Evolutionary conservation across 2,888 invertebrate genomes (phyloP), one percentile per base, ranked within the genome.

Genomic region (Seira ritae): DNA sequence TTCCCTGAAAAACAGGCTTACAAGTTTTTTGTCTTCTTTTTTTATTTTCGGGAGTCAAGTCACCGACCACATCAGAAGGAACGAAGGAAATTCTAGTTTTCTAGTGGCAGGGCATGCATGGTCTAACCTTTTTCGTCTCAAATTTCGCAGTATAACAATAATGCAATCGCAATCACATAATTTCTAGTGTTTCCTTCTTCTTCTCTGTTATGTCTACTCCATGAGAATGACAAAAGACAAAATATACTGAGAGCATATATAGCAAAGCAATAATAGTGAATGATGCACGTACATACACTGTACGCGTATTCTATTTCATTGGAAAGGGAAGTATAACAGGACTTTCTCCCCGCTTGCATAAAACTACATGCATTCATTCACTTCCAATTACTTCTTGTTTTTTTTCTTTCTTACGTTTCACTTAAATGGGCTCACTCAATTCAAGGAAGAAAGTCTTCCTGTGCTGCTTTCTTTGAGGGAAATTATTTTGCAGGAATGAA

Each of bases 1-100:
- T 72, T 46, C 46, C 19, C 42, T 67, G 23, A 31, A 69, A 69
- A 31, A 31, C 55, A 8, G 55, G 55, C 55, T 55, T 55, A 55
- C 55, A 55, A 55, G 42, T 55, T 55, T 55, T 17, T 31, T n/a
- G 55, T 55, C 55, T 31, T 31, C 31, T 8, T 31, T 31, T 31
- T 31, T 31, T 31, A 31, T 31, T 31, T 31, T 8, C 31, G 31
- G 31, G 3, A 31, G 2, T 8, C 31, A 31, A 31, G 31, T 31
- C 31, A 31, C 31, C 31, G 31, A 31, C 31, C 31, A 31, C 31
- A 31, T 31, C 31, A 31, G 8, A 8, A 31, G 31, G 3, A 31
- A 31, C 31, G 8, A 4, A 31, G 31, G n/a, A n/a, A n/a, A n/a
- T n/a, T n/a, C n/a, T n/a, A n/a, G n/a, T n/a, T n/a, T n/a, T n/a